phyloP scores from a whole-genome alignment of 2,113 vertebrate genomes.

The Catharus minimus region DNA sequence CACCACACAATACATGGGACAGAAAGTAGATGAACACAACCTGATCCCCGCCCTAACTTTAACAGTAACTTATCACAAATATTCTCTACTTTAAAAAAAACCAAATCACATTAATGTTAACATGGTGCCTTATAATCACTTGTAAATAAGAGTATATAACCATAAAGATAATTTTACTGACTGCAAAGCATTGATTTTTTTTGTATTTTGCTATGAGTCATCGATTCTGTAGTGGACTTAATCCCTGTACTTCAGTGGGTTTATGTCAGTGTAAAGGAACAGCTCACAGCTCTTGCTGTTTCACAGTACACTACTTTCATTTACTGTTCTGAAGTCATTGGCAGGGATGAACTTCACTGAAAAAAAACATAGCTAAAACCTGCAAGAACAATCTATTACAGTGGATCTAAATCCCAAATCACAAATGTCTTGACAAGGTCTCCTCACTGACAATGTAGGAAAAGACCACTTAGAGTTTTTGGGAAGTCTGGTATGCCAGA shows the following conservation, averaged over 20 bases:
- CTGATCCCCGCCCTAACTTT: neutral
- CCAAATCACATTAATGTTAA: neutral
- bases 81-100: neutral
- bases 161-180: neutral
- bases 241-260: neutral
- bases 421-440: neutral
- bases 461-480: neutral
- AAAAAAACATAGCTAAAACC: neutral
- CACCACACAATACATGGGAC: neutral
- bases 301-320: neutral
- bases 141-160: accelerated
- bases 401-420: neutral
- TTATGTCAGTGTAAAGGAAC: neutral
- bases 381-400: neutral
- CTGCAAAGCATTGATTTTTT: neutral
- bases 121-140: neutral
- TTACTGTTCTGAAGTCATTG: neutral
- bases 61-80: neutral
- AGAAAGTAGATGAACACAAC: neutral
- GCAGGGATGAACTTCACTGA: neutral
- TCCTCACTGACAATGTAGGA: neutral
- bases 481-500: neutral
- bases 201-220: neutral
- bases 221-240: neutral
- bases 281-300: neutral